Conservation (phyloP, 2,888 invertebrate genomes). For the Deilephila porcellus region DNA sequence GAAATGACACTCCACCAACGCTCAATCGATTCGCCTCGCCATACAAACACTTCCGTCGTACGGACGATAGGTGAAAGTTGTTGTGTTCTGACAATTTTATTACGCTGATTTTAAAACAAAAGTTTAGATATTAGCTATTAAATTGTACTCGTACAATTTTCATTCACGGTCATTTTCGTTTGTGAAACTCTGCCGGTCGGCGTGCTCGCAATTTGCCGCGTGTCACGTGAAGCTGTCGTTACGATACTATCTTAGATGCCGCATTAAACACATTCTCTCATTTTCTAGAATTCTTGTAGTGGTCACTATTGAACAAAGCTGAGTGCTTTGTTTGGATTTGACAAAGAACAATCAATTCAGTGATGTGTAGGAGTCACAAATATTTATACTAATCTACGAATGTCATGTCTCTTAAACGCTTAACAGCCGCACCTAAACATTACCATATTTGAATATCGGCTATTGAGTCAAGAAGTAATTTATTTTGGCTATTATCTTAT, state of each 20-base stretch:
- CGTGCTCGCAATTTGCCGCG: slow-evolving; percentile 1
- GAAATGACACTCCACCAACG: slow-evolving; percentile 51
- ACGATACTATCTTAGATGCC: background rate
- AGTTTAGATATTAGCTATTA: slow-evolving; percentile 10
- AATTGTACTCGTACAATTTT: background rate
- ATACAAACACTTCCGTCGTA: slow-evolving; percentile 50
- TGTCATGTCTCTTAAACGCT: slow-evolving; percentile 1
- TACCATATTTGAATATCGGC: background rate
- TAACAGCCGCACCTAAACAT: slow-evolving; percentile 7
- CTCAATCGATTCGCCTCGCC: slow-evolving; percentile 54
- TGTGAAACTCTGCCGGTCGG: slow-evolving; percentile 9
- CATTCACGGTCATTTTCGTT: slow-evolving; percentile 9
- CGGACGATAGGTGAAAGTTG: slow-evolving; percentile 51
- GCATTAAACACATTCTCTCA: background rate
- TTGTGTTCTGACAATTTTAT: slow-evolving; percentile 13
- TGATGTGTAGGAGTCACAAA: slow-evolving; percentile 12
- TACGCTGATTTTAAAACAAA: slow-evolving; percentile 19
- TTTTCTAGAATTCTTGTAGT: background rate
- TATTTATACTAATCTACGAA: background rate
- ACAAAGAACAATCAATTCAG: background rate
- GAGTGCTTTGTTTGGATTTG: no score
- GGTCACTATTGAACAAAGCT: background rate
- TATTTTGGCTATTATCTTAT: background rate
- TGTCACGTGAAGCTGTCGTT: slow-evolving; percentile 7
- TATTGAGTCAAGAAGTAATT: background rate